A percentile compares a stretch with the other conserved stretches of the same genome.
phyloP scores from a whole-genome alignment of 2,888 invertebrate genomes.

The Ectemnius lituratus region DNA sequence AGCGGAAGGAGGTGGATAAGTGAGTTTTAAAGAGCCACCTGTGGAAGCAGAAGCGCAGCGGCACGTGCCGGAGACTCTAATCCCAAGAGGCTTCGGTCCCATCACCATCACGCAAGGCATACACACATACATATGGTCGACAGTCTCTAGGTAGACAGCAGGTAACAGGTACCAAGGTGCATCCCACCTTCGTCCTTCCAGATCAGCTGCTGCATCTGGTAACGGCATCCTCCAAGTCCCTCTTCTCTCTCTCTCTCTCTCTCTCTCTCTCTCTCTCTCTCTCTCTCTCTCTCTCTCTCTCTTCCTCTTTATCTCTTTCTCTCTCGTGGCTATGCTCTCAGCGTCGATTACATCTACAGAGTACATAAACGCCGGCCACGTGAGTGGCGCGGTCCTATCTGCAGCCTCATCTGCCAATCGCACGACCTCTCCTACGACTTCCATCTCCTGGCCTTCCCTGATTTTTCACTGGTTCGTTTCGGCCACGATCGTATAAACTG shows the following conservation, averaged over 20 bases:
- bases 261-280: constrained; percentile 29
- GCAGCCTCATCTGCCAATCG: constrained; percentile 52
- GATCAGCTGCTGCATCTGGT: constrained; percentile 56
- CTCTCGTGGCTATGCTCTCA: constrained; percentile 25
- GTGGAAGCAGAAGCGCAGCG: constrained; percentile 58
- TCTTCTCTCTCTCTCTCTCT: constrained; percentile 27
- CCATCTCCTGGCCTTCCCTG: constrained; percentile 19
- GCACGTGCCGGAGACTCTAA: constrained; percentile 72
- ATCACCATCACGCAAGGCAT: constrained; percentile 54
- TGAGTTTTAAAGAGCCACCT: constrained; percentile 72
- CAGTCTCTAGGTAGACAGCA: constrained; percentile 49
- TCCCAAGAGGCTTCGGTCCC: constrained; percentile 65
- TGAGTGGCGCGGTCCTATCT: constrained; percentile 38
- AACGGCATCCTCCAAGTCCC: constrained; percentile 33
- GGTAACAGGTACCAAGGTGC: constrained; percentile 65
- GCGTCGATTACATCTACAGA: constrained; percentile 59
- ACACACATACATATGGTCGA: not conserved
- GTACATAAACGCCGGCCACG: constrained; percentile 57
- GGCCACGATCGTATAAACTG: not conserved
- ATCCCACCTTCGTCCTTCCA: constrained; percentile 49
- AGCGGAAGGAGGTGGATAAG: constrained; percentile 53
- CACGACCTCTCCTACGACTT: constrained; percentile 39
- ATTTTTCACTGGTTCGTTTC: not conserved
- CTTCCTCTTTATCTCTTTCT: constrained; percentile 19
- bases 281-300: constrained; percentile 35